phyloP scores from a whole-genome alignment of 2,888 invertebrate genomes.

The Adineta ricciae region DNA sequence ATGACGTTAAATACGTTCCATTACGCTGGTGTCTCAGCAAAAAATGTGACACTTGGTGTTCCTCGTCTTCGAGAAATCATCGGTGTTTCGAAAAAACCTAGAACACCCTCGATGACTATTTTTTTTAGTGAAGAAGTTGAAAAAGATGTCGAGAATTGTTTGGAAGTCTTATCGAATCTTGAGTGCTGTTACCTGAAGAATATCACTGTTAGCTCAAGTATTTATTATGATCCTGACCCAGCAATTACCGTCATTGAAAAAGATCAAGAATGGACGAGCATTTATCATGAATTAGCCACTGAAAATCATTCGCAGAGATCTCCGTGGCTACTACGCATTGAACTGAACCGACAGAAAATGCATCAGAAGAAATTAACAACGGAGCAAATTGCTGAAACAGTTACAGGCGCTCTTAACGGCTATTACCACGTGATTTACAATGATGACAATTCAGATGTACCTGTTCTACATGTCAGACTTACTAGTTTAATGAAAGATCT shows the following conservation, averaged over 20 bases:
- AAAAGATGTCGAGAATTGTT: constrained; percentile 95
- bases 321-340: constrained; percentile 92
- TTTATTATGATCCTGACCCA: constrained; percentile 92
- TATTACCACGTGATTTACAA: constrained; percentile 98
- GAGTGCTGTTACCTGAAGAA: constrained; percentile 95
- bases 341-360: constrained; percentile 93
- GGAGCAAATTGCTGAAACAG: constrained; percentile 99
- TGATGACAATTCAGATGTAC: constrained; percentile 96
- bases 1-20: constrained; percentile 98
- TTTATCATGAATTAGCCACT: constrained; percentile 99
- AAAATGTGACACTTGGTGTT: constrained; percentile 98
- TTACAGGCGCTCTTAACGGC: constrained; percentile 91
- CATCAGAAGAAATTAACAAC: constrained; percentile 98
- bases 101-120: constrained; percentile 95
- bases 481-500: constrained; percentile 86
- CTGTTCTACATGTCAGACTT: constrained; percentile 89
- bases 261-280: constrained; percentile 98
- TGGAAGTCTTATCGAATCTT: constrained; percentile 88
- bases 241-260: constrained; percentile 94
- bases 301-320: constrained; percentile 93
- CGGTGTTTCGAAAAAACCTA: constrained; percentile 95
- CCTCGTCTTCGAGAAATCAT: constrained; percentile 84
- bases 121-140: constrained; percentile 91
- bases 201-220: constrained; percentile 91
- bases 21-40: constrained; percentile 98